Conservation (phyloP, 2,888 invertebrate species). For the Agriopis marginaria region DNA sequence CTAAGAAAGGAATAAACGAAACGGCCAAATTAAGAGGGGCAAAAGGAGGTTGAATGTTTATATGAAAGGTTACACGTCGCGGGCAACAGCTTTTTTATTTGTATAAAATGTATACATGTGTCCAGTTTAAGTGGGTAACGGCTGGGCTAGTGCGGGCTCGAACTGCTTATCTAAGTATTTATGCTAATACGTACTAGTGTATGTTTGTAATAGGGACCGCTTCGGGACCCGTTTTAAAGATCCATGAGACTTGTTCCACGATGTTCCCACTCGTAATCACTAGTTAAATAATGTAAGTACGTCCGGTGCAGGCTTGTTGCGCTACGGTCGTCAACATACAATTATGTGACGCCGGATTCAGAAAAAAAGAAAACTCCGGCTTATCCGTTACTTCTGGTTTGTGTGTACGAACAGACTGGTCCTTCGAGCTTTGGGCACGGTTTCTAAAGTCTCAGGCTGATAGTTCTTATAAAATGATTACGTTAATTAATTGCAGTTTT, state of each 20-base stretch:
- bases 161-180: conserved; percentile 38
- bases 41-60: too few species aligned
- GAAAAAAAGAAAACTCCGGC: conserved; percentile 36
- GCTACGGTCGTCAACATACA: conserved; percentile 34
- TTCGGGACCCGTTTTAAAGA: conserved; percentile 45
- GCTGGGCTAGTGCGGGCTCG: conserved; percentile 22
- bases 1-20: too few species aligned
- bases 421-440: conserved; percentile 36
- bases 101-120: not conserved
- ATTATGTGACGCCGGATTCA: conserved; percentile 38
- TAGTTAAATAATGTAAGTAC: conserved; percentile 32
- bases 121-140: conserved; percentile 29
- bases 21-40: too few species aligned
- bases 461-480: not conserved
- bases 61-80: too few species aligned
- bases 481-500: not conserved
- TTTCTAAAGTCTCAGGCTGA: conserved; percentile 28
- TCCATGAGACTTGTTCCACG: conserved; percentile 32
- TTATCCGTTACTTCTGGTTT: conserved; percentile 43
- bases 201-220: conserved; percentile 43
- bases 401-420: conserved; percentile 22
- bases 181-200: conserved; percentile 45
- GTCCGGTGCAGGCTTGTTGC: conserved; percentile 27
- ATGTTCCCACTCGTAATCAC: conserved; percentile 36
- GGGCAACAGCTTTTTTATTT: too few species aligned